Percentiles rank a stretch among this genome's conserved stretches.
These are phyloP conservation scores for Oncorhynchus mykiss DNA, from an alignment of 2,113 vertebrate genomes.

Conservation along the genomic window DNA sequence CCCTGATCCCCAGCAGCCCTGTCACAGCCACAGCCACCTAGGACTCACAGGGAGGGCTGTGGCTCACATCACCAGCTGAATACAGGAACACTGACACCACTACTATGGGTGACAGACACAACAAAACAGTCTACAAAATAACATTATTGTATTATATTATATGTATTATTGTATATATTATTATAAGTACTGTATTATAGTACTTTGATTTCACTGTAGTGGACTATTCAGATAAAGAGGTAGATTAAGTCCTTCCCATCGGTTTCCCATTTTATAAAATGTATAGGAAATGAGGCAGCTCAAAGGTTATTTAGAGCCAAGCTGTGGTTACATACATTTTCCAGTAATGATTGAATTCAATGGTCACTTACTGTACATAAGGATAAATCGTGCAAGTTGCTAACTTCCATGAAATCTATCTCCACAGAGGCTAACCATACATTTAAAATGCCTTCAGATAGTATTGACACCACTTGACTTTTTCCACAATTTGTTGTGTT, in stretches of 20 bases:
- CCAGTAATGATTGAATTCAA: too few relatives aligned
- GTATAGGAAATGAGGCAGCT: too few relatives aligned
- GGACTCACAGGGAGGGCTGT: constrained; percentile 1
- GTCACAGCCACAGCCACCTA: constrained; percentile 19
- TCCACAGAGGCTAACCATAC: not conserved
- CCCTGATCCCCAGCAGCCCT: constrained; percentile 22
- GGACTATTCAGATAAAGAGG: not conserved
- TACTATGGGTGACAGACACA: not conserved
- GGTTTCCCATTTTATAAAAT: too few relatives aligned
- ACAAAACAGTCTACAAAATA: not conserved
- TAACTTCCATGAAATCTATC: not conserved
- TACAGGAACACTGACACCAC: not conserved
- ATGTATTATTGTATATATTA: too few relatives aligned
- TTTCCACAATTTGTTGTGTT: too few relatives aligned
- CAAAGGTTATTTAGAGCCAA: too few relatives aligned
- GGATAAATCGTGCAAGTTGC: not conserved
- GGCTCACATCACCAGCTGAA: not conserved
- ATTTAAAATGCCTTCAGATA: not conserved
- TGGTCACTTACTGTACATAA: too few relatives aligned
- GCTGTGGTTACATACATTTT: too few relatives aligned
- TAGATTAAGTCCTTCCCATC: too few relatives aligned
- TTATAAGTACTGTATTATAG: not conserved
- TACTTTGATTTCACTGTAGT: not conserved
- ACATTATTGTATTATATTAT: not conserved
- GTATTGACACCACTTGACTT: too few relatives aligned